Base-by-base conservation (phyloP, 2,888 invertebrate genomes). In the Diaprepes abbreviatus region DNA sequence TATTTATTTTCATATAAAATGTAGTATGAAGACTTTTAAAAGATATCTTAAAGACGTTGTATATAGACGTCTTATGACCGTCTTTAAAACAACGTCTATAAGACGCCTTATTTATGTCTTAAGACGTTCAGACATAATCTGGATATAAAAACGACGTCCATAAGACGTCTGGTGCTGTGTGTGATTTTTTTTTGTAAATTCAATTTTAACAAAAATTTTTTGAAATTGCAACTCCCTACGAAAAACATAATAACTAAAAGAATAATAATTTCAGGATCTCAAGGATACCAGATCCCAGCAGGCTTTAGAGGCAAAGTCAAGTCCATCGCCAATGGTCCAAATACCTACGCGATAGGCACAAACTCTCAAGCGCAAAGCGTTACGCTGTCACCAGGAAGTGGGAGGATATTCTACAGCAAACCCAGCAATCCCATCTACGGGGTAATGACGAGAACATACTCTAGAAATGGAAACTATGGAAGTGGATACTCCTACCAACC, bases 321-420 rank as follows among this genome's bases (percentile, higher is more conserved):
- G 65, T 90, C 91, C 0, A 86, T 89, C 4, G 87, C 91, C 0
- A 89, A 89, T 16, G 88, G 88, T 62, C 86, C 86, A 84, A 87
- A 75, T 57, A 88, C 89, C 0, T 88, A 87, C 58, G 87, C 88
- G 0, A 83, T 87, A 1, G 89, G 90, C 3, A 89, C 88, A 24
- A 88, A 90, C 73, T 89, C 91, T 3, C 91, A 91, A 82, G 89
- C 90, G 1, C 91, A 91, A 81, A 90, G 89, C 1, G 89, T 90
- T 4, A 86, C 87, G 1, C 70, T 81, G 36, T 80, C 78, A 19
- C 83, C 81, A 31, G 83, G 83, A 10, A 77, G 76, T 63, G 77
- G 84, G 74, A 78, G 74, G 74, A 78, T 84, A 17, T 76, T 79
- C 35, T 84, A 84, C 66, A 80, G 74, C 43, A 76, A 74, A 63